phyloP scores from a whole-genome alignment of 2,113 vertebrate species.

The Gobiocypris rarus region DNA sequence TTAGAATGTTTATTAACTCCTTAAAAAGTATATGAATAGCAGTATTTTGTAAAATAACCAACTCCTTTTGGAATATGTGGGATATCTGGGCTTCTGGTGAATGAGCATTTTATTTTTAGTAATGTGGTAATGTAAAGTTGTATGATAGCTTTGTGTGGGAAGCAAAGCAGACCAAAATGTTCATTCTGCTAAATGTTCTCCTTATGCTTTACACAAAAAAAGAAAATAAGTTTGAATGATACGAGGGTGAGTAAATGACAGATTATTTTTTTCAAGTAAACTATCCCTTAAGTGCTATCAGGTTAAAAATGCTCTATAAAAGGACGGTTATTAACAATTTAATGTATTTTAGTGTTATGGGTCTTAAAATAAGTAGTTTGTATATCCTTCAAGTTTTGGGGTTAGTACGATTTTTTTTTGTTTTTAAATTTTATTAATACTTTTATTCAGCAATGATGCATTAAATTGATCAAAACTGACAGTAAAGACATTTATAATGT shows the following conservation, averaged over 20 bases:
- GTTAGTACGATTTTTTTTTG: background rate
- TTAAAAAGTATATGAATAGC: background rate
- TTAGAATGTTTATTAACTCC: slow-evolving; percentile 39
- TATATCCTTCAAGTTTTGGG: background rate
- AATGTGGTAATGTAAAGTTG: slow-evolving; percentile 8
- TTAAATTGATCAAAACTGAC: background rate
- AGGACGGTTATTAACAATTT: background rate
- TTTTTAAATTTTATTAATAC: background rate
- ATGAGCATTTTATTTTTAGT: slow-evolving; percentile 26
- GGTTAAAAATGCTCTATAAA: background rate
- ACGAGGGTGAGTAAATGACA: background rate
- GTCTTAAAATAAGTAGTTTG: background rate
- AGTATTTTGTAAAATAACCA: slow-evolving; percentile 17
- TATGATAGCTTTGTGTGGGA: background rate
- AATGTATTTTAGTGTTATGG: background rate
- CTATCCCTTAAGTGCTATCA: background rate
- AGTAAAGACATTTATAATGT: background rate
- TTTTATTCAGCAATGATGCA: background rate
- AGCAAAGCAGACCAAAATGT: background rate
- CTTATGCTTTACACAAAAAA: background rate
- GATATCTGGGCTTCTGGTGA: slow-evolving; percentile 22
- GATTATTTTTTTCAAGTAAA: background rate
- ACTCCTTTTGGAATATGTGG: slow-evolving; percentile 20
- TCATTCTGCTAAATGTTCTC: background rate
- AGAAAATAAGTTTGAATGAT: background rate